Conservation (phyloP, 2,113 vertebrate genomes). For the Alouatta palliata region DNA sequence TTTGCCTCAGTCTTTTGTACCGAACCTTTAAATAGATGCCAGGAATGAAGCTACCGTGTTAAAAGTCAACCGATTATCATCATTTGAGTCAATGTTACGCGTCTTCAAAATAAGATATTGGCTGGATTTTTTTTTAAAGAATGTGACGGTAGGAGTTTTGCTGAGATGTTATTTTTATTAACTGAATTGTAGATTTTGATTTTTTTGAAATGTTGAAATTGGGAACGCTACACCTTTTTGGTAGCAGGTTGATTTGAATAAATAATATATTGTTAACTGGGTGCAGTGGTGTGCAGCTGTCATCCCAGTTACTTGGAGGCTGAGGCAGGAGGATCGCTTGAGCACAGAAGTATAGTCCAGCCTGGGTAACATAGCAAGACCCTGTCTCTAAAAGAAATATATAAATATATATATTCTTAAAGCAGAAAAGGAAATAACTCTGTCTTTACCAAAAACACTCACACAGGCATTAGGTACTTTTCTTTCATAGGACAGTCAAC, state of each 20-base stretch:
- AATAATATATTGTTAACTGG: constrained; percentile 22
- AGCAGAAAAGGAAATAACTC: constrained; percentile 21
- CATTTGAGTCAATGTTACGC: not conserved
- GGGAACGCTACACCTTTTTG: not conserved
- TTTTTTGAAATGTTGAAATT: constrained; percentile 18
- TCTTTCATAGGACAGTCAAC: constrained; percentile 6
- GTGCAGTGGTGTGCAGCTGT: too few relatives aligned
- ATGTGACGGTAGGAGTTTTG: constrained; percentile 31
- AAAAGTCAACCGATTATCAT: not conserved
- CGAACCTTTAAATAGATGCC: not conserved
- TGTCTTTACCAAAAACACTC: constrained; percentile 8
- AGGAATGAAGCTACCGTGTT: accelerated
- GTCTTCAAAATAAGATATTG: not conserved
- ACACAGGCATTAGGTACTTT: not conserved
- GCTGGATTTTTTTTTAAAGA: constrained; percentile 7
- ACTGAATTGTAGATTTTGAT: constrained; percentile 21
- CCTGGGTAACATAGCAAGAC: too few relatives aligned
- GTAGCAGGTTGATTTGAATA: constrained; percentile 44
- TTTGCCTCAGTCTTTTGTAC: constrained; percentile 7
- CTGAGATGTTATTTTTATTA: constrained; percentile 53
- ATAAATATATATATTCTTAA: not conserved
- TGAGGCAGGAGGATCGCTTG: too few relatives aligned
- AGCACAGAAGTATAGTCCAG: too few relatives aligned
- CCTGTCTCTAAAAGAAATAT: too few relatives aligned
- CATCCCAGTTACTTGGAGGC: too few relatives aligned